phyloP scores from a whole-genome alignment of 2,113 vertebrate species.

The Catharus minimus region DNA sequence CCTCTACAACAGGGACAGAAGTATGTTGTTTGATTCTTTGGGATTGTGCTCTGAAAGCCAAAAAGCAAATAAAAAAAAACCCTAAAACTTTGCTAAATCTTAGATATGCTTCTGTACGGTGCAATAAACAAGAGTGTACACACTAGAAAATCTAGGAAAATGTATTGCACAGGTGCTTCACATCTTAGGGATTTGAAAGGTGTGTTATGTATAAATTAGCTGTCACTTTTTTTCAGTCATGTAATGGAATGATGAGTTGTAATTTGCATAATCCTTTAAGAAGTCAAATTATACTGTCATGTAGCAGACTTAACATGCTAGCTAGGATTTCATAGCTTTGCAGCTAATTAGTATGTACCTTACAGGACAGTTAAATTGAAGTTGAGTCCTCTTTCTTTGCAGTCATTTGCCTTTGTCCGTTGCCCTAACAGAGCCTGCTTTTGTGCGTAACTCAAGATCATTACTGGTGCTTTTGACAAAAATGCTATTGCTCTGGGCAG shows the following conservation, averaged over 20 bases:
- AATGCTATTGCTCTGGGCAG: slow-evolving; percentile 44
- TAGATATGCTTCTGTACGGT: slow-evolving; percentile 74
- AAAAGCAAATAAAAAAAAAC: slow-evolving; percentile 28
- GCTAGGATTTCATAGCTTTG: slow-evolving; percentile 89
- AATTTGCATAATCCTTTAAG: slow-evolving; percentile 98
- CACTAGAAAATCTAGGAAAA: slow-evolving; percentile 77
- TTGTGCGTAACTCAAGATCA: slow-evolving; percentile 44
- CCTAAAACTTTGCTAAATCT: slow-evolving; percentile 64
- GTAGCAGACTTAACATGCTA: slow-evolving; percentile 96
- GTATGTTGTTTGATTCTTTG: slow-evolving; percentile 68
- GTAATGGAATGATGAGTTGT: slow-evolving; percentile 91
- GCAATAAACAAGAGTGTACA: slow-evolving; percentile 77
- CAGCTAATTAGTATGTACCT: slow-evolving; percentile 93
- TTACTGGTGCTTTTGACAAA: slow-evolving; percentile 52
- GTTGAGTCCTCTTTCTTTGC: slow-evolving; percentile 78
- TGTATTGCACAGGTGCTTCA: slow-evolving; percentile 87
- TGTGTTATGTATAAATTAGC: slow-evolving; percentile 96
- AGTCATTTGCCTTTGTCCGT: slow-evolving; percentile 76
- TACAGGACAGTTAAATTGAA: slow-evolving; percentile 88
- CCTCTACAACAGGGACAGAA: slow-evolving; percentile 57
- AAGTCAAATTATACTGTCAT: slow-evolving; percentile 97
- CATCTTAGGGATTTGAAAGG: slow-evolving; percentile 90
- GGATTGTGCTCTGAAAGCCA: slow-evolving; percentile 68
- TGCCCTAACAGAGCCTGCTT: slow-evolving; percentile 63
- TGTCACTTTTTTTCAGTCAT: slow-evolving; percentile 93